Evolutionary conservation across 1,140 invertebrate genomes (phyloP).

Genomic region (Aphelinus certus): DNA sequence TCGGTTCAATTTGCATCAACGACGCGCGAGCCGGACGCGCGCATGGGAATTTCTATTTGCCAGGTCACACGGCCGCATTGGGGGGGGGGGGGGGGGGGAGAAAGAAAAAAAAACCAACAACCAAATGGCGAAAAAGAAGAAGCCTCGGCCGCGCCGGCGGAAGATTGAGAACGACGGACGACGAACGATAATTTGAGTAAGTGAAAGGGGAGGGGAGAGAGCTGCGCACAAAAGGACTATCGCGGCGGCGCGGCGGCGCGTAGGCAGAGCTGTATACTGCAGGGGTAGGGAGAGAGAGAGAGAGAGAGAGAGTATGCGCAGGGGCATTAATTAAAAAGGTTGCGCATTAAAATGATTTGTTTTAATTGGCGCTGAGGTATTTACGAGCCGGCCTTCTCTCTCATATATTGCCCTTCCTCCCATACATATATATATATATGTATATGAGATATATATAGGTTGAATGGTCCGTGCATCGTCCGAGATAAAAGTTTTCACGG

Average conservation of each 20-base stretch:
- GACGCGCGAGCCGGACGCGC: too few species aligned
- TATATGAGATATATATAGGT: background rate
- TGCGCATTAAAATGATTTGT: slow-evolving; percentile 68
- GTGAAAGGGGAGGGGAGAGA: slow-evolving; percentile 31
- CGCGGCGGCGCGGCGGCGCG: background rate
- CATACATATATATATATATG: slow-evolving; percentile 10
- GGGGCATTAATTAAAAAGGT: slow-evolving; percentile 66
- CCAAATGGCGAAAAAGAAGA: slow-evolving; percentile 18
- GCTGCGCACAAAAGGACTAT: background rate
- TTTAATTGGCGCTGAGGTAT: slow-evolving; percentile 67
- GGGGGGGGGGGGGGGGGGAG: too few species aligned
- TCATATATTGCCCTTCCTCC: background rate
- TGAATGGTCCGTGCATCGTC: too few species aligned
- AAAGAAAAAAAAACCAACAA: too few species aligned
- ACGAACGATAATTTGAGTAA: slow-evolving; percentile 50
- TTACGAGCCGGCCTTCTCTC: slow-evolving; percentile 53
- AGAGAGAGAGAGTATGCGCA: slow-evolving; percentile 51
- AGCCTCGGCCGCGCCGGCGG: background rate
- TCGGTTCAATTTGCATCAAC: too few species aligned
- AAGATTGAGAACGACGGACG: slow-evolving; percentile 42
- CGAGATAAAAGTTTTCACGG: too few species aligned
- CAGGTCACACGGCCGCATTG: too few species aligned
- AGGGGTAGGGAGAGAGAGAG: slow-evolving; percentile 29
- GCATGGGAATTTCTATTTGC: too few species aligned
- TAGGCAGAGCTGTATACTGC: too few species aligned